Percentiles rank a stretch among this genome's conserved stretches.
Evolutionary conservation across 2,797 vertebrate genomes (phyloP).

Genomic region (Octomys mimax): DNA sequence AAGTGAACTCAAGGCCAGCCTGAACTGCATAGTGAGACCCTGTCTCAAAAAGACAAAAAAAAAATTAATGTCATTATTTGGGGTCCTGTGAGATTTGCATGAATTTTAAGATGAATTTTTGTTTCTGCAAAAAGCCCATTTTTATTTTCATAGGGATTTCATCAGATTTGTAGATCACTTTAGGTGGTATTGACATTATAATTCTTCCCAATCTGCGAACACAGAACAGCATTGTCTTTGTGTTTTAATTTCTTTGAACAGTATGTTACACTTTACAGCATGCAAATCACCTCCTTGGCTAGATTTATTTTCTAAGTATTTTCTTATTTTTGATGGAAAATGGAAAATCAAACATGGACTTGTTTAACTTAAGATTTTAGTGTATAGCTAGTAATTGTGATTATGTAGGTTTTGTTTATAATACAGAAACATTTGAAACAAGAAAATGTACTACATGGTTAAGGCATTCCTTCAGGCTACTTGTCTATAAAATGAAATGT

Average conservation of each 20-base stretch:
- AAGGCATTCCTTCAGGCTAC: slow-evolving; percentile 5
- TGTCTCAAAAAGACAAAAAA: no score
- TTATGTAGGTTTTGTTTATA: neutral
- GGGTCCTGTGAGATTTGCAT: neutral
- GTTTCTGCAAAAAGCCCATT: neutral
- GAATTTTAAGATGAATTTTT: slow-evolving; percentile 54
- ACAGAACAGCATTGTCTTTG: neutral
- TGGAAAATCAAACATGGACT: slow-evolving; percentile 28
- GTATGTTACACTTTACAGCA: neutral
- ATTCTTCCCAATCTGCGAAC: neutral
- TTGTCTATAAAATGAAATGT: slow-evolving; percentile 23
- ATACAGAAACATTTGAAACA: neutral
- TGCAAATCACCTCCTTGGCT: neutral
- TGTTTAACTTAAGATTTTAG: neutral
- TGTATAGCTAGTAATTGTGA: neutral
- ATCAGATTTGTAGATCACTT: neutral
- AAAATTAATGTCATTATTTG: neutral
- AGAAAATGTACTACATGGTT: neutral
- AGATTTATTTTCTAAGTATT: neutral
- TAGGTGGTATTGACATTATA: neutral
- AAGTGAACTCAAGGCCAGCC: no score
- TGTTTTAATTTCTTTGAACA: neutral
- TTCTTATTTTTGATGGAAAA: slow-evolving; percentile 16
- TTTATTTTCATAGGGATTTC: slow-evolving; percentile 14
- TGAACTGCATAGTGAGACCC: no score